Base-by-base conservation (phyloP, 2,113 vertebrate genomes). In the Brachypodius melanocephalos region DNA sequence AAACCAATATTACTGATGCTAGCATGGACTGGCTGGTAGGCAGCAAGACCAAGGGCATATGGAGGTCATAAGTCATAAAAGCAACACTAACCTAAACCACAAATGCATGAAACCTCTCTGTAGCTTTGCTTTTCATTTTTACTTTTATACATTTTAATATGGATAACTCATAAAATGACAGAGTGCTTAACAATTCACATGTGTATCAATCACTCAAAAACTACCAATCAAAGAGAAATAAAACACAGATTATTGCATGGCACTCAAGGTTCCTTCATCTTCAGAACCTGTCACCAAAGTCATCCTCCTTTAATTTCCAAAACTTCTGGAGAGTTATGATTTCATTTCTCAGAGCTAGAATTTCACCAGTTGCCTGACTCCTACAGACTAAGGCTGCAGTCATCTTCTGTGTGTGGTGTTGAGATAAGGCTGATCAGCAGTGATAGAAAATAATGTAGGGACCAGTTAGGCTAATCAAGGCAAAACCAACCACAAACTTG, bases 241-340 rank as follows among this genome's bases (percentile, higher is more conserved):
- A 91, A 45, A 0, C 8, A 10, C 4, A 18, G 17, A 74, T 40
- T 59, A 51, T 0, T 9, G 9, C 13, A 75, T 12, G 0, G 3
- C 19, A 29, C 51, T 29, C 51, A 75, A 67, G 5, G 43, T 55
- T 87, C 40, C 62, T 51, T 57, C 34, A 62, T 25, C 63, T 58
- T 82, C 31, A 54, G 21, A 45, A 72, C 26, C n/a, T 1, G 0
- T 26, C 77, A 46, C 25, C 26, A 43, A 49, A 16, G 38, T 67
- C 48, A 34, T 9, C 28, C 12, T 4, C 22, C 31, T 85, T 61
- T 20, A 48, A 34, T 58, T 40, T 90, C 38, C 21, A 26, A 62
- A 7, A 46, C 69, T 69, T 83, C 49, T 76, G 61, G 69, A 62
- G 19, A 43, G 26, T 46, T 61, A 75, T 14, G 20, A 26, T 54